Evolutionary conservation across 23 tunicate species (phyloP).

Genomic region (Styela plicata): DNA sequence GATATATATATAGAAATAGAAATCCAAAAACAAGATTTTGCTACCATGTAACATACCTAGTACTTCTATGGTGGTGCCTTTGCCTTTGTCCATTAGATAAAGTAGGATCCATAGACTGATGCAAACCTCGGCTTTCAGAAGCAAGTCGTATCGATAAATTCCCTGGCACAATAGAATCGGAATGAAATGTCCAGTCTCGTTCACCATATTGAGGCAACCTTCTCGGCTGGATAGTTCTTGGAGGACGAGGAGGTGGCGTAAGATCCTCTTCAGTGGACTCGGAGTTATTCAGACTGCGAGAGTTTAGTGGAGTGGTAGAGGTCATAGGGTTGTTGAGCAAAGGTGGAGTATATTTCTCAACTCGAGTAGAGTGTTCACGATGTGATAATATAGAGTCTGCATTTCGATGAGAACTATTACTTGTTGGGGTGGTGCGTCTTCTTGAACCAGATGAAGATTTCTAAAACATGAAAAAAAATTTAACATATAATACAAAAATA

Average conservation of each 20-base stretch:
- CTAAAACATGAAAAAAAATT: too few species aligned
- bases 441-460: background rate
- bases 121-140: constrained; percentile 5
- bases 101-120: background rate
- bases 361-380: background rate
- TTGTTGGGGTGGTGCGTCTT: background rate
- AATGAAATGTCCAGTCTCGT: background rate
- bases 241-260: constrained; percentile 18
- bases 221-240: constrained; percentile 11
- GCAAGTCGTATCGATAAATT: constrained; percentile 1
- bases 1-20: too few species aligned
- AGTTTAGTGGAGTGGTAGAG: background rate
- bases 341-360: background rate
- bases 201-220: background rate
- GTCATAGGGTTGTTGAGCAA: background rate
- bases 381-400: background rate
- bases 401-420: background rate
- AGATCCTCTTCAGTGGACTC: background rate
- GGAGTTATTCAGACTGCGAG: background rate
- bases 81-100: background rate
- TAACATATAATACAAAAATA: too few species aligned
- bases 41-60: too few species aligned
- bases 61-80: constrained; percentile 3
- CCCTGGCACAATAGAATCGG: background rate
- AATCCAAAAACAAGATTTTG: too few species aligned